A percentile compares a stretch with the other conserved stretches of the same genome.
phyloP scores from a whole-genome alignment of 2,888 invertebrate species.

The Rhorus exstirpatorius region DNA sequence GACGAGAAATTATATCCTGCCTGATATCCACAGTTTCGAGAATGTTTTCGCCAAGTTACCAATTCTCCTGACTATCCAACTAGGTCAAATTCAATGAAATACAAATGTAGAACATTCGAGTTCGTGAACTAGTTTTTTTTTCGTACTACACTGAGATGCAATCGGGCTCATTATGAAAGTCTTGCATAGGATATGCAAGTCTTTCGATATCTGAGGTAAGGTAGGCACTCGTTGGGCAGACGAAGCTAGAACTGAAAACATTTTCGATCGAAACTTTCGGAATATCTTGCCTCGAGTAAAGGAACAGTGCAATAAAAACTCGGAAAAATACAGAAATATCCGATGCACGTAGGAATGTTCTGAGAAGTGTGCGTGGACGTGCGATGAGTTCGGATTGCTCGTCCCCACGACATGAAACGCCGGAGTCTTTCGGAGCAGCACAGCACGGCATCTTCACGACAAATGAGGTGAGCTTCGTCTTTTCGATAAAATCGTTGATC shows the following conservation, averaged over 20 bases:
- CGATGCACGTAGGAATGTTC: conserved; percentile 50
- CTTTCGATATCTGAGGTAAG: neutral
- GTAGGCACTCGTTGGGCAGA: neutral
- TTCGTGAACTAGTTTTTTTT: neutral
- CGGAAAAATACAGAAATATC: neutral
- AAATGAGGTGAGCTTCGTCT: conserved; percentile 3
- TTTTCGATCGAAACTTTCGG: neutral
- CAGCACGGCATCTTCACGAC: conserved; percentile 3
- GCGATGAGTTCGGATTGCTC: conserved; percentile 63
- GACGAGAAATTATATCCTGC: neutral
- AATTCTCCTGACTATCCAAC: neutral
- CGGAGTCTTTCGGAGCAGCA: conserved; percentile 23
- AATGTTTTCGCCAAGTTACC: neutral
- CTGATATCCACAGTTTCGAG: neutral
- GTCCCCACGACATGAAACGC: conserved; percentile 56
- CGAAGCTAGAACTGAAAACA: neutral
- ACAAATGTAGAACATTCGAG: neutral
- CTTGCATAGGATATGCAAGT: neutral
- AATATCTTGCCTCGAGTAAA: too few species aligned
- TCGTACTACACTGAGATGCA: neutral
- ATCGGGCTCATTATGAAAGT: neutral
- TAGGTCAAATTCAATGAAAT: neutral
- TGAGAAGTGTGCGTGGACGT: conserved; percentile 51
- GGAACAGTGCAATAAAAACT: too few species aligned
- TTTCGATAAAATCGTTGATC: conserved; percentile 7